Conservation (phyloP, 2,888 invertebrate genomes). For the Phortica magna region DNA sequence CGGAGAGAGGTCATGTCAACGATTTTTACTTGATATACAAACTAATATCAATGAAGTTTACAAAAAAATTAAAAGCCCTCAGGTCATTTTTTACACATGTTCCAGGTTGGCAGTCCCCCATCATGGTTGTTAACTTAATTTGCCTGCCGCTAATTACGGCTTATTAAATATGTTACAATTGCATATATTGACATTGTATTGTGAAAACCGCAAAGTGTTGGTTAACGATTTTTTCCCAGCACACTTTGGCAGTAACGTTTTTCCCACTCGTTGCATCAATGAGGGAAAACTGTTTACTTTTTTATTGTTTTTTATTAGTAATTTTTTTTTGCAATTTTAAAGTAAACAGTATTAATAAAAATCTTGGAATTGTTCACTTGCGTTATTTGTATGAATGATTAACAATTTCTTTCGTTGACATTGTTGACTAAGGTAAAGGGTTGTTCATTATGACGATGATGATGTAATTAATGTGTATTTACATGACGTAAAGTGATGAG, state of each 20-base stretch:
- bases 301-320: background rate
- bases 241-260: too few relatives aligned
- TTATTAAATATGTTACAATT: constrained; percentile 22
- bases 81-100: background rate
- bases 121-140: background rate
- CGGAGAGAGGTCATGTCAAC: too few relatives aligned
- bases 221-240: background rate
- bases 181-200: constrained; percentile 20
- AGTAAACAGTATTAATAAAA: constrained; percentile 36
- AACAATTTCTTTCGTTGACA: constrained; percentile 15
- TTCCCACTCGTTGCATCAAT: background rate
- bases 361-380: constrained; percentile 35
- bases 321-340: constrained; percentile 37
- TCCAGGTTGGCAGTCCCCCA: background rate
- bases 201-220: constrained; percentile 44
- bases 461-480: background rate
- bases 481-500: too few relatives aligned
- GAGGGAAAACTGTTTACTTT: background rate
- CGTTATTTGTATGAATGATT: constrained; percentile 26
- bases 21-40: background rate
- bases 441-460: background rate
- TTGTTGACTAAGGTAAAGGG: too few relatives aligned
- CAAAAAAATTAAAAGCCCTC: background rate
- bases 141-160: background rate
- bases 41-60: too few relatives aligned